phyloP scores from a whole-genome alignment of 2,113 vertebrate genomes.

The Aspidoscelis tigris region DNA sequence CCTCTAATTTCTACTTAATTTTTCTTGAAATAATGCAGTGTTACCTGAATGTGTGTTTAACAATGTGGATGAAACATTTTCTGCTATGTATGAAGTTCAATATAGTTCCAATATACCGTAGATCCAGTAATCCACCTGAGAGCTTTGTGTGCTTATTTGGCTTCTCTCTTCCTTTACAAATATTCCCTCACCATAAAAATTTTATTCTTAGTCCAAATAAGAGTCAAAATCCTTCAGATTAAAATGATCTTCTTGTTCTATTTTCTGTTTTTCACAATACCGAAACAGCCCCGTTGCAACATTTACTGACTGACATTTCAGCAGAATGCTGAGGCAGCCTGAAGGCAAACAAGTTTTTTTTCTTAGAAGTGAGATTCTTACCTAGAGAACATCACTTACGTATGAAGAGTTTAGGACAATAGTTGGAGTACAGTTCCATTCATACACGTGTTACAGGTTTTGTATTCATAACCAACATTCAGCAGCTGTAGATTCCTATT shows the following conservation, averaged over 20 bases:
- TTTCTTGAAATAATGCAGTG: too few species aligned
- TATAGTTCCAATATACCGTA: too few species aligned
- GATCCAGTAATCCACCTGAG: too few species aligned
- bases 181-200: too few species aligned
- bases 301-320: slow-evolving; percentile 51
- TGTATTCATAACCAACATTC: too few species aligned
- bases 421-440: slow-evolving; percentile 23
- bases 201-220: background rate
- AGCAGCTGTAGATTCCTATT: background rate
- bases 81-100: too few species aligned
- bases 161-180: too few species aligned
- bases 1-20: too few species aligned
- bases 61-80: too few species aligned
- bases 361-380: slow-evolving; percentile 20
- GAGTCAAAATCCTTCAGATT: slow-evolving; percentile 22
- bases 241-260: slow-evolving; percentile 48
- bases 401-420: background rate
- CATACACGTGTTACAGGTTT: background rate
- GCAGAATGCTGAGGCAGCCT: background rate
- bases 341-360: slow-evolving; percentile 1
- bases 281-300: background rate
- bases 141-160: too few species aligned
- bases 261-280: slow-evolving; percentile 41
- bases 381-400: too few species aligned
- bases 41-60: too few species aligned